Base-by-base conservation (phyloP, 2,113 vertebrate genomes). In the Raja brachyura region DNA sequence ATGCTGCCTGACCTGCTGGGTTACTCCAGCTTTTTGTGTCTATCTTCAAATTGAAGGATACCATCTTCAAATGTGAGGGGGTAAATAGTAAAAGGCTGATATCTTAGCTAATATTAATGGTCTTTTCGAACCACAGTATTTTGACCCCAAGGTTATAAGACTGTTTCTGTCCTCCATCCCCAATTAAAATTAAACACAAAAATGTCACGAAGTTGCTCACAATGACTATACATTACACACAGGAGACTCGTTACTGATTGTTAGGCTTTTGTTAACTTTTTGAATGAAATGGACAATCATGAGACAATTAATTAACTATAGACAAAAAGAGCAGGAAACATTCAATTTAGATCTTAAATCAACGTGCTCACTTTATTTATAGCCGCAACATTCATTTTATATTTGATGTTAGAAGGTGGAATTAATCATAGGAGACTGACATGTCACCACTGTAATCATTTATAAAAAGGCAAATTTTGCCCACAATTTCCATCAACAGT, bases 181-280 rank as follows among this genome's bases (percentile, higher is more conserved):
- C 31, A 88, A 88, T 28, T 63, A 88, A 88, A 88, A 33, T 88
- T 61, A 88, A 88, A 88, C 56, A 66, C 79, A 5, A 88, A 63
- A 63, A 88, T 88, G 18, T 56, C 63, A 63, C 31, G 18, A 85
- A 31, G 83, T 88, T 31, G 63, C 28, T 66, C 81, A 86, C 28
- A 16, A 18, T 63, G 25, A 16, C 61, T 88, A 31, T 16, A 63
- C 6, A 63, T 88, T 63, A 16, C 59, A 88, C 56, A 88, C 28
- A 88, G 6, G n/a, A 14, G 1, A 63, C 59, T 88, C 63, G 28
- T 63, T 63, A 86, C 83, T 88, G 83, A 63, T 66, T 54, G 54
- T 86, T 63, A 63, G n/a, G 61, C 59, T 31, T 31, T 88, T 63
- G 83, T 63, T 14, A n/a, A 88, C n/a, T 88, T 88, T 88, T 77